These are phyloP conservation scores for Smutsia gigantea DNA, from an alignment of 2,797 vertebrate genomes.

Conservation along the genomic window DNA sequence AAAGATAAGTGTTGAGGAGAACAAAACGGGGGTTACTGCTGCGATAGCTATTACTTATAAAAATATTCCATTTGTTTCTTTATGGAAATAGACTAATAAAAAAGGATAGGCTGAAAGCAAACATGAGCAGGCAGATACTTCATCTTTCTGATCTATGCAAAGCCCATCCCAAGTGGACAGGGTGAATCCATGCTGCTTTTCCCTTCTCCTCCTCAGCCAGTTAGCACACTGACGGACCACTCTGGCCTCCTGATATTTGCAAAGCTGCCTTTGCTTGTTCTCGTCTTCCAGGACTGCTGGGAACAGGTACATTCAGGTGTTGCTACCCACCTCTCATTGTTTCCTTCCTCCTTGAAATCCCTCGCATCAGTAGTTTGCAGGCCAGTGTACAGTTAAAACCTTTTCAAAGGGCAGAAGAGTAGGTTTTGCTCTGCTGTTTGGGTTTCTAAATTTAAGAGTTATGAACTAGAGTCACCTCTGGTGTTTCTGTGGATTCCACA, in stretches of 20 bases:
- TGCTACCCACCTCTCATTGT: not conserved
- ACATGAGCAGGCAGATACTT: slow-evolving; percentile 40
- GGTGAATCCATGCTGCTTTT: not conserved
- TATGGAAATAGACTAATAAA: slow-evolving; percentile 64
- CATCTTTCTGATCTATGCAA: slow-evolving; percentile 63
- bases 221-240: not conserved
- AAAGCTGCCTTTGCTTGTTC: not conserved
- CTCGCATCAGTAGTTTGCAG: not conserved
- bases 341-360: slow-evolving; percentile 33
- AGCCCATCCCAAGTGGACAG: slow-evolving; percentile 26
- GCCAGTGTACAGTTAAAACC: not conserved
- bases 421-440: slow-evolving; percentile 31
- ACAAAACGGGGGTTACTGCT: not conserved
- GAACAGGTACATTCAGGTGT: slow-evolving; percentile 12
- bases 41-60: slow-evolving; percentile 35
- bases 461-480: slow-evolving; percentile 62
- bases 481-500: slow-evolving; percentile 52
- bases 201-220: not conserved
- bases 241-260: slow-evolving; percentile 8
- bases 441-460: slow-evolving; percentile 67
- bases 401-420: slow-evolving; percentile 57
- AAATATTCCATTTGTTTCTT: slow-evolving; percentile 69
- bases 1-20: slow-evolving; percentile 54
- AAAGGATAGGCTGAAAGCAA: slow-evolving; percentile 42
- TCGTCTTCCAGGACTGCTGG: not conserved